Percentiles rank a stretch among this genome's conserved stretches.
Conservation (phyloP, 2,797 vertebrate species). For the Coregonus suidteri region DNA sequence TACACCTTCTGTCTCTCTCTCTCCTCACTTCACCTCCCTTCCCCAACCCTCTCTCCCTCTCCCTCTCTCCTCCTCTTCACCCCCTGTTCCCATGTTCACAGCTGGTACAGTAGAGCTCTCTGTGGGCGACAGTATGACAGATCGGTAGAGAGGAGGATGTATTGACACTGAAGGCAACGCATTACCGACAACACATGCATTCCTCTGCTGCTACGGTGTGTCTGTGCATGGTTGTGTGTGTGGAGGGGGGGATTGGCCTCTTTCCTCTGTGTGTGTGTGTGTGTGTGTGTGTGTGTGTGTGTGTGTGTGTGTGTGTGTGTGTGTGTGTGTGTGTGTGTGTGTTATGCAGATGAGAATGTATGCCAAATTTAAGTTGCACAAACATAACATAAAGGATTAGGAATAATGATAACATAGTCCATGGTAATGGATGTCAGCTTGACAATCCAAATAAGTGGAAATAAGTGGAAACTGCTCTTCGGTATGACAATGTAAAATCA, state of each 20-base stretch:
- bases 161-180: slow-evolving; percentile 65
- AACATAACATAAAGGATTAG: background rate
- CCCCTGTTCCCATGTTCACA: slow-evolving; percentile 50
- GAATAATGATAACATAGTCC: slow-evolving; percentile 11
- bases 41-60: slow-evolving; percentile 8
- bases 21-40: slow-evolving; percentile 13
- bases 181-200: slow-evolving; percentile 63
- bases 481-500: background rate
- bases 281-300: slow-evolving; percentile 41
- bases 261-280: background rate
- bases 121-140: slow-evolving; percentile 63
- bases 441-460: slow-evolving; percentile 35
- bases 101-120: slow-evolving; percentile 71
- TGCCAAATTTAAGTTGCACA: background rate
- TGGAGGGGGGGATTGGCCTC: slow-evolving; percentile 16
- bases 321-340: background rate
- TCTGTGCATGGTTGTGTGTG: slow-evolving; percentile 43
- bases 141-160: slow-evolving; percentile 51
- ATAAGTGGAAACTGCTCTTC: slow-evolving; percentile 6
- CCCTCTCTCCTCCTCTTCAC: slow-evolving; percentile 27
- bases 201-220: slow-evolving; percentile 26
- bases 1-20: slow-evolving; percentile 9
- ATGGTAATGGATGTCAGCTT: slow-evolving; percentile 42
- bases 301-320: slow-evolving; percentile 2
- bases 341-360: background rate